Evolutionary conservation across 2,888 invertebrate species (phyloP).

Genomic region (Cetonia aurata): DNA sequence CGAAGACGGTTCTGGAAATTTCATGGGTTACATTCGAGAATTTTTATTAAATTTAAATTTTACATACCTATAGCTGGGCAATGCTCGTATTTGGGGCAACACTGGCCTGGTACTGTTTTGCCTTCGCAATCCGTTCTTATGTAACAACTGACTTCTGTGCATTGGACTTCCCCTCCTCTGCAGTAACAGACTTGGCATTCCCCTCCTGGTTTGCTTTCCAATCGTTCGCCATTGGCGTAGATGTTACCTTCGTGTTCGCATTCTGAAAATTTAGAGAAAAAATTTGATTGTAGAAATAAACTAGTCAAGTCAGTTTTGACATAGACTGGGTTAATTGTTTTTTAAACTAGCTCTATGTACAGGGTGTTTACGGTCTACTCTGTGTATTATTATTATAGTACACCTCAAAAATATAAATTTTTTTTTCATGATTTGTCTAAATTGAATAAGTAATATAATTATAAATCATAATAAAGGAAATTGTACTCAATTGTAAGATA

Average conservation of each 20-base stretch:
- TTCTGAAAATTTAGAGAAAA: constrained; percentile 68
- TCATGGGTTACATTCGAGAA: not conserved
- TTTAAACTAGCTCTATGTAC: too few species aligned
- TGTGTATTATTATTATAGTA: too few species aligned
- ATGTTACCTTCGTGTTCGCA: constrained; percentile 81
- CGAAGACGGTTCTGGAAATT: constrained; percentile 34
- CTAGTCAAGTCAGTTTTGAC: too few species aligned
- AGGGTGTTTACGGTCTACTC: too few species aligned
- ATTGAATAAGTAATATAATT: too few species aligned
- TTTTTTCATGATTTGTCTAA: too few species aligned
- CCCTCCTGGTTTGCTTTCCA: constrained; percentile 75
- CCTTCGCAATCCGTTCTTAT: constrained; percentile 82
- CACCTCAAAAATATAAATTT: too few species aligned
- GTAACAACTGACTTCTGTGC: constrained; percentile 82
- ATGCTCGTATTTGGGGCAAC: constrained; percentile 86
- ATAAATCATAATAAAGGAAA: too few species aligned
- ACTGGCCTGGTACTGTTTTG: constrained; percentile 78
- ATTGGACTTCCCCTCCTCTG: constrained; percentile 83
- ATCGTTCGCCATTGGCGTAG: constrained; percentile 82
- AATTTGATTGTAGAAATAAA: not conserved
- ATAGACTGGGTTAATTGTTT: too few species aligned
- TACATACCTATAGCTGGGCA: constrained; percentile 77
- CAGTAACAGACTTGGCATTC: constrained; percentile 87
- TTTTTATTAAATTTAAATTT: not conserved
- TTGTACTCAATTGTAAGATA: too few species aligned